These are phyloP conservation scores for Conus betulinus DNA, from an alignment of 1,140 invertebrate species.

Conservation along the genomic window DNA sequence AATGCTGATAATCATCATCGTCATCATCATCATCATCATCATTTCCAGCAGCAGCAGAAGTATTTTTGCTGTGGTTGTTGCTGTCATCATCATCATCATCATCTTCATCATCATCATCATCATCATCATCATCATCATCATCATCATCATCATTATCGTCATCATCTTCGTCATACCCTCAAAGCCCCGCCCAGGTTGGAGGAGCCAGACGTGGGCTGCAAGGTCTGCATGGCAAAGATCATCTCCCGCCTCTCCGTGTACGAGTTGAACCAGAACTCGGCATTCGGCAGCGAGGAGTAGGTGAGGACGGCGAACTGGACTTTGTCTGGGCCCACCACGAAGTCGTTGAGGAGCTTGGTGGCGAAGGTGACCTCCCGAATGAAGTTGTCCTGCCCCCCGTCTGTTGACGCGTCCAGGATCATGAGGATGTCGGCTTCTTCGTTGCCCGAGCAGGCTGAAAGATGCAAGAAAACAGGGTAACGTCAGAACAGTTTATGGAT, in stretches of 20 bases:
- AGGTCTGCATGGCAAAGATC: slow-evolving; percentile 30
- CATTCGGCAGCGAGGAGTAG: slow-evolving; percentile 38
- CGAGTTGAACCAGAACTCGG: slow-evolving; percentile 53
- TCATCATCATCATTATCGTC: too few relatives aligned
- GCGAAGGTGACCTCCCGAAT: slow-evolving; percentile 57
- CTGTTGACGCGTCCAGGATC: slow-evolving; percentile 57
- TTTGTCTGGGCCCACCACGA: slow-evolving; percentile 47
- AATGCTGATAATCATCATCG: too few relatives aligned
- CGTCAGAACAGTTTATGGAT: too few relatives aligned
- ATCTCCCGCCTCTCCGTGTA: slow-evolving; percentile 44
- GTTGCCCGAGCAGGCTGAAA: slow-evolving; percentile 41
- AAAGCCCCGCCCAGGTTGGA: slow-evolving; percentile 52
- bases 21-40: too few relatives aligned
- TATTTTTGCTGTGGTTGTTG: too few relatives aligned
- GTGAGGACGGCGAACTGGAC: slow-evolving; percentile 51
- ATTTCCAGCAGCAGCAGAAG: too few relatives aligned
- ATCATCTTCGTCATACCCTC: slow-evolving; percentile 12
- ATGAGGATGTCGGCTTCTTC: slow-evolving; percentile 60
- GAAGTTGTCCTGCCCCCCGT: slow-evolving; percentile 52
- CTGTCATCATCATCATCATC: too few relatives aligned
- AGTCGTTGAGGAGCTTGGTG: slow-evolving; percentile 51
- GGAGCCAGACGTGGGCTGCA: slow-evolving; percentile 42
- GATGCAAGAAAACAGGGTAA: background rate
- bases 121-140: too few relatives aligned
- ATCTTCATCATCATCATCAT: too few relatives aligned